Base-by-base conservation (phyloP, 2,113 vertebrate species). In the Oreochromis niloticus region DNA sequence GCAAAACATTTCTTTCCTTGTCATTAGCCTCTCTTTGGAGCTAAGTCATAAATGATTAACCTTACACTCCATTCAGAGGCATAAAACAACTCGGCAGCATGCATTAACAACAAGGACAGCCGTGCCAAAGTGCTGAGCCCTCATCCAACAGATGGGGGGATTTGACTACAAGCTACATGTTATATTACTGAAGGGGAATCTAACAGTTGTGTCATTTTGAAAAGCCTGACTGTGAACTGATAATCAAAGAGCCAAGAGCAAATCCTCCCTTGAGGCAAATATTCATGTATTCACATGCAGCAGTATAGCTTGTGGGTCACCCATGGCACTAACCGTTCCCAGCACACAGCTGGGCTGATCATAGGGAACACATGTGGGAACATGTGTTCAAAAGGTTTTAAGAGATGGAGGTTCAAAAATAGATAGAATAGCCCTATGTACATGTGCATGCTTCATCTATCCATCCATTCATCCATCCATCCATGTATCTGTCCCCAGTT, bases 241-340 rank as follows among this genome's bases (percentile, higher is more conserved):
- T 90, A 93, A 94, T 93, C 83, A 93, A 87, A 93, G 87, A 91
- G 85, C 84, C 81, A 13, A 36, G 75, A 93, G 90, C 89, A 91
- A 93, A 92, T 92, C 68, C 82, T 92, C 85, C 88, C 91, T 85
- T 2, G 78, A 88, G 92, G 92, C 91, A 79, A 89, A 83, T 41
- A 81, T 90, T 91, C 83, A 89, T 85, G 71, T 59, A 86, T 91
- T 92, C 87, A 90, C 90, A 86, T 32, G 66, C 80, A 85, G 88
- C 85, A 63, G 68, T 87, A 85, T 50, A 90, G 93, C 88, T 88
- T 78, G 79, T 22, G 30, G 92, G 88, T 55, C 85, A 91, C 52
- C 81, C 63, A 19, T 43, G 36, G 43, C 81, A 84, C 34, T 52
- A 55, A 82, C 82, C 57, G 85, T 55, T 87, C 13, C 5, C 56